Conservation (phyloP, 2,797 vertebrate genomes). For the Acanthiza pusilla region DNA sequence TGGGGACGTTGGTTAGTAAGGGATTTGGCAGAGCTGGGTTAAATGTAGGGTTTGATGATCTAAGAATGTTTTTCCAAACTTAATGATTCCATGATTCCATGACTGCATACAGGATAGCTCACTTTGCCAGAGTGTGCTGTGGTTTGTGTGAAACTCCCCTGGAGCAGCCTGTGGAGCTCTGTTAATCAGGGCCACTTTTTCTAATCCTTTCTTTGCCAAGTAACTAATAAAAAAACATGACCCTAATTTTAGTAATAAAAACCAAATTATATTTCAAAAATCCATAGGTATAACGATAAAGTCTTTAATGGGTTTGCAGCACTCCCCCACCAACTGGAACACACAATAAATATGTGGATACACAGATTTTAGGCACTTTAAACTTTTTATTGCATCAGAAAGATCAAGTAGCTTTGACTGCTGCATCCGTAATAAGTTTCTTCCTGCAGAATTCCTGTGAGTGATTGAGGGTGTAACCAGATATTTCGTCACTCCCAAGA, state of each 20-base stretch:
- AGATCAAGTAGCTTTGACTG: neutral
- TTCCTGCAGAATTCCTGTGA: neutral
- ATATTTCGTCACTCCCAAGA: neutral
- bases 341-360: neutral
- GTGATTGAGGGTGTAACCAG: neutral
- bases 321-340: neutral
- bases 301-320: neutral
- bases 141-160: accelerated
- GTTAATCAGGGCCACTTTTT: neutral
- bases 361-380: neutral
- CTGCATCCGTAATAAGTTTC: neutral
- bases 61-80: neutral
- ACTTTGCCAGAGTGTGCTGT: neutral
- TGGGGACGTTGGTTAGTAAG: neutral
- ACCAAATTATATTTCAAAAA: neutral
- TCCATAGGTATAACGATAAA: neutral
- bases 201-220: neutral
- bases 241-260: neutral
- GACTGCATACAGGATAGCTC: neutral
- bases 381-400: neutral
- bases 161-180: neutral
- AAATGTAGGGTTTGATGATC: no score
- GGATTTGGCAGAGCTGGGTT: neutral
- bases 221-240: neutral
- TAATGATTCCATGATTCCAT: neutral